These are phyloP conservation scores for Tinamus major DNA, from an alignment of 2,797 vertebrate genomes.

Conservation along the genomic window DNA sequence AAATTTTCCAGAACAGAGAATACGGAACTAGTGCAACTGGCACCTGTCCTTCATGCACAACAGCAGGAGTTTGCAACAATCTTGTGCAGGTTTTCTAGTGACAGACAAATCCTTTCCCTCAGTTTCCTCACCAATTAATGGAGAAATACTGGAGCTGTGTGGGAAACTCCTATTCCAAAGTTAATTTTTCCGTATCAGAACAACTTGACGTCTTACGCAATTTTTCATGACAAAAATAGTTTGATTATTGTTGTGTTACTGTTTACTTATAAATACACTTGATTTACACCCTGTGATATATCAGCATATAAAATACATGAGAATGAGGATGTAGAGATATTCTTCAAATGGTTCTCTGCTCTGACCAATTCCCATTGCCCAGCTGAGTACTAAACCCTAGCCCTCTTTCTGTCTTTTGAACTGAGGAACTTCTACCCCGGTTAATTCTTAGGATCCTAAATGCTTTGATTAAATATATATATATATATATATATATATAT, in stretches of 20 bases:
- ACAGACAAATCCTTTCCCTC: conserved; percentile 7
- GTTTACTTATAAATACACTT: not conserved
- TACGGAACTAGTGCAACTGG: conserved; percentile 23
- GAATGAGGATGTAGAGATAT: not conserved
- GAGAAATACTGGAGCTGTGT: not conserved
- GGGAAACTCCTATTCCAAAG: not conserved
- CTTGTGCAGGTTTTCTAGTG: conserved; percentile 35
- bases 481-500: not conserved
- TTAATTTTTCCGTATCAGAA: not conserved
- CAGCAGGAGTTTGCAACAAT: conserved; percentile 44
- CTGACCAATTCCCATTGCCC: not conserved
- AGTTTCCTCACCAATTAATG: not conserved
- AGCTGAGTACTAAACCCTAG: not conserved
- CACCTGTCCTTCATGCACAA: conserved; percentile 56
- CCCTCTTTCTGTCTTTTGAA: not conserved
- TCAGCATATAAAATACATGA: not conserved
- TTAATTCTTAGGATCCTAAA: not conserved
- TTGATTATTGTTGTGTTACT: not conserved
- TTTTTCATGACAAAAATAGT: not conserved
- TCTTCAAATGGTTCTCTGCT: not conserved
- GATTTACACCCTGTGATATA: not conserved
- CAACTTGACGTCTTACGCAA: not conserved
- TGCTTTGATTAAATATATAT: not conserved
- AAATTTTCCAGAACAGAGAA: conserved; percentile 29
- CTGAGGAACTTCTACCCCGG: not conserved